phyloP scores from a whole-genome alignment of 2,113 vertebrate species.

The Malurus elegans region DNA sequence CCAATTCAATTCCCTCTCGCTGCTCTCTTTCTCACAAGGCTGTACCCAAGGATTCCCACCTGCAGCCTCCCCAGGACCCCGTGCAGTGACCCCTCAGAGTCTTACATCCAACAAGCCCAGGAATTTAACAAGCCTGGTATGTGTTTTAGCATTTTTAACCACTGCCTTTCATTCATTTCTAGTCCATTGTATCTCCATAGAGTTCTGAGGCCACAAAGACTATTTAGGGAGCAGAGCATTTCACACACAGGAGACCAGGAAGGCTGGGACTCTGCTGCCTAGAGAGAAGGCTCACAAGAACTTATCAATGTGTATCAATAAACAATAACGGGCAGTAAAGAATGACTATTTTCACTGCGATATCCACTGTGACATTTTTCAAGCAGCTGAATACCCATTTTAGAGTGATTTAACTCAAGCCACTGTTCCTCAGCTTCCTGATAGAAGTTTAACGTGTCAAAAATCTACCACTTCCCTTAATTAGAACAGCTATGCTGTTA shows the following conservation, averaged over 20 bases:
- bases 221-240: not conserved
- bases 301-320: not conserved
- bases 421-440: not conserved
- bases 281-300: not conserved
- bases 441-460: not conserved
- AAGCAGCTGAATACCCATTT: not conserved
- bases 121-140: not conserved
- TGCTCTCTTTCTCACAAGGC: not conserved
- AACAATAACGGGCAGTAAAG: not conserved
- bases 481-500: not conserved
- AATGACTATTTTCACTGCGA: not conserved
- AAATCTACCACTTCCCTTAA: conserved; percentile 22
- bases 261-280: not conserved
- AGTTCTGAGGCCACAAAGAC: not conserved
- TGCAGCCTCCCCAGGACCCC: not conserved
- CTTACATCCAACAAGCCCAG: not conserved
- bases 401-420: conserved; percentile 1
- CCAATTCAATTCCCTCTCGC: not conserved
- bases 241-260: not conserved
- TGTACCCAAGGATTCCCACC: not conserved
- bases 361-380: not conserved
- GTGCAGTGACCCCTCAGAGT: not conserved
- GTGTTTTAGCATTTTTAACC: not conserved
- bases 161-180: not conserved
- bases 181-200: not conserved